Evolutionary conservation across 2,888 invertebrate species (phyloP), one percentile per base, ranked within the genome.

Genomic region (Nymphalis c-album): DNA sequence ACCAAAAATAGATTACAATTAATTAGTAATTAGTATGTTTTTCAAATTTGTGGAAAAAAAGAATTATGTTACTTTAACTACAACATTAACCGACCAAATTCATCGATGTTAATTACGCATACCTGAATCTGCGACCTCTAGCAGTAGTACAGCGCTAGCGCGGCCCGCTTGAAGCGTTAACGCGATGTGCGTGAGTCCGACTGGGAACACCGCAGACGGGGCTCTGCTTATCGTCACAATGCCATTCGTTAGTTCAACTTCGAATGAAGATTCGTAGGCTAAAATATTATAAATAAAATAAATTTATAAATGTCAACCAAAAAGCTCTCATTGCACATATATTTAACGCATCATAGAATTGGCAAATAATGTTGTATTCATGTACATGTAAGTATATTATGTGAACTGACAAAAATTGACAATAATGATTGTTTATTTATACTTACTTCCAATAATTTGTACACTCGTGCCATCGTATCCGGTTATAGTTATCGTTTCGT

Each of bases 401-500:
- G 40, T 40, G 13, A 10, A 40, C 13, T 40, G 6, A 22, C 2
- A 22, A 26, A n/a, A n/a, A n/a, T n/a, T n/a, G n/a, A n/a, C n/a
- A n/a, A n/a, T n/a, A n/a, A n/a, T 16, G 31, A 47, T 64, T 35
- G 46, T 31, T 60, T 22, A 22, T 26, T 1, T 22, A 22, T 60
- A 69, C 72, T 78, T 81, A 90, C 90, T 83, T 76, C 90, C 90
- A 59, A 73, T 35, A 60, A 87, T 51, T 8, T 78, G 73, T 17
- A 91, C 71, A 47, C 51, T 73, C 10, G 76, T 75, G 71, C 82
- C 86, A 66, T 71, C 68, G 65, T 80, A 86, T 46, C 82, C 82
- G 31, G 69, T 70, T 53, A 90, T 55, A 26, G 69, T 76, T 59
- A 91, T 88, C 0, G 64, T 46, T 69, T 88, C 91, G 74, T 91